Base-by-base conservation (phyloP, 2,797 vertebrate species). In the Cottoperca gobio region DNA sequence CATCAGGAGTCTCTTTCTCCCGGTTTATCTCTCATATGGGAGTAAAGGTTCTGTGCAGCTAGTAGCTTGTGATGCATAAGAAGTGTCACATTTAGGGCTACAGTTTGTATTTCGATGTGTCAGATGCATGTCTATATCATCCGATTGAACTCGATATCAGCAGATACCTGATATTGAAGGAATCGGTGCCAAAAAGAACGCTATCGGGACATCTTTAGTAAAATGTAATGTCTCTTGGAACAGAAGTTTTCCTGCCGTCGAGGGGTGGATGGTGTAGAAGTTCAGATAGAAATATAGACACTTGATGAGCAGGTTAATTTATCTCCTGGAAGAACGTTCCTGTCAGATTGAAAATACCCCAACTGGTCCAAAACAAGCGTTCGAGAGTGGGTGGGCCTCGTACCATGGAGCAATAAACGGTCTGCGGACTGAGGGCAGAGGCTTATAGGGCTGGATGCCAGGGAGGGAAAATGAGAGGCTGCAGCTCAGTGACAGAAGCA, bases 401-500 rank as follows among this genome's bases (percentile, higher is more conserved):
- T 73, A 74, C 48, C 65, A 24, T 0, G 57, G 43, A 89, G 75
- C 65, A 39, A 43, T 81, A 82, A 78, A 53, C 82, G 65, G 69
- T 82, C 79, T 85, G 53, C 63, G 73, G 74, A 84, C 74, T 65
- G 83, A 87, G 85, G 78, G 72, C 87, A 85, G 83, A 23, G 74
- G 86, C 82, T 83, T 69, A 5, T 42, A 73, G 82, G 89, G 86
- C 89, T 52, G 28, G 50, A 83, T 77, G 90, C 89, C 89, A 87
- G 68, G 68, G 54, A 14, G 73, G 71, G 83, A 82, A 89, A 90
- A 88, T 84, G 79, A 89, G 84, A 88, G 78, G 79, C 78, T 81
- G 86, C 79, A 82, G 74, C 85, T 78, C 82, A 65, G 83, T 84
- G 78, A 91, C 92, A 85, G 88, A 88, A 82, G 84, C 86, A 72